phyloP scores from a whole-genome alignment of 2,888 invertebrate genomes.

The Matsumyia berberina region DNA sequence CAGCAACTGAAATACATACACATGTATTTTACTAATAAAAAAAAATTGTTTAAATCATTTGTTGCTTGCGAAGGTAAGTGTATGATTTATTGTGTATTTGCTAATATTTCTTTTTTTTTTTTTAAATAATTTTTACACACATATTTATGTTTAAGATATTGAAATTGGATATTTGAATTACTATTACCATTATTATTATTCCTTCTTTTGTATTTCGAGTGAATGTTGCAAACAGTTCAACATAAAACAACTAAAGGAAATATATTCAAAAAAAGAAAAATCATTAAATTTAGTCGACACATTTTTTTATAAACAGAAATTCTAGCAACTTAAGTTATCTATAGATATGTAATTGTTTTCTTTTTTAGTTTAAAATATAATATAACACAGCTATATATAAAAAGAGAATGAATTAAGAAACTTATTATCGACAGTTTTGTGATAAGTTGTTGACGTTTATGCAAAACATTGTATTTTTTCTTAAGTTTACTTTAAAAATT shows the following conservation, averaged over 20 bases:
- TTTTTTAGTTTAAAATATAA: conserved; percentile 45
- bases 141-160: conserved; percentile 36
- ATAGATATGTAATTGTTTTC: conserved; percentile 35
- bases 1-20: neutral
- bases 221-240: conserved; percentile 51
- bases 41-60: conserved; percentile 8
- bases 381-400: conserved; percentile 3
- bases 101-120: conserved; percentile 22
- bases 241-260: conserved; percentile 1
- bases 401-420: conserved; percentile 24
- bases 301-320: conserved; percentile 40
- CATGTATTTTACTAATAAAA: neutral
- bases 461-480: conserved; percentile 58
- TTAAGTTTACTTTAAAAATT: conserved; percentile 18
- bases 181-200: conserved; percentile 12
- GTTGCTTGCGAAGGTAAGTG: conserved; percentile 36
- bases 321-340: conserved; percentile 41
- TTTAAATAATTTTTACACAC: conserved; percentile 23
- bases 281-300: conserved; percentile 36
- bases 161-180: conserved; percentile 24
- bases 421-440: conserved; percentile 62
- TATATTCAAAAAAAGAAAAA: conserved; percentile 8
- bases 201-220: conserved; percentile 48
- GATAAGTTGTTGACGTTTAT: conserved; percentile 72
- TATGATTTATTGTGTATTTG: conserved; percentile 26